Conservation (phyloP, 2,113 vertebrate genomes). For the Monopterus albus region DNA sequence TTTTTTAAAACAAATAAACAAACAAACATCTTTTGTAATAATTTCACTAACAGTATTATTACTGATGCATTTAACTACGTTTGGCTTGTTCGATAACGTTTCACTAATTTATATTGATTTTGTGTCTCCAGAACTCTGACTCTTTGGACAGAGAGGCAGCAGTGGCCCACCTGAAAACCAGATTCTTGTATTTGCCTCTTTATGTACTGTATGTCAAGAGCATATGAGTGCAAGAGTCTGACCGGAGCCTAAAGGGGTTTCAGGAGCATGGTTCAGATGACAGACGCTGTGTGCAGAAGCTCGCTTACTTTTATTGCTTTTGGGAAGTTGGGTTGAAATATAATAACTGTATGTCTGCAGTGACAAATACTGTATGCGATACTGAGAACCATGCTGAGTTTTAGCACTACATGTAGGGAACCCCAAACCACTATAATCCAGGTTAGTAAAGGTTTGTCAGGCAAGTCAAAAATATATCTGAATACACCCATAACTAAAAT, state of each 20-base stretch:
- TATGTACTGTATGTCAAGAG: constrained; percentile 51
- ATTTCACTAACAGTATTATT: too few species aligned
- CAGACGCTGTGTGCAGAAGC: constrained; percentile 3
- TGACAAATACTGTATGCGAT: constrained; percentile 23
- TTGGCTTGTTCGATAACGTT: too few species aligned
- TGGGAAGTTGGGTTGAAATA: constrained; percentile 44
- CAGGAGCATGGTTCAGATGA: constrained; percentile 19
- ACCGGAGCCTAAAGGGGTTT: constrained; percentile 9
- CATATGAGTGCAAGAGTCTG: constrained; percentile 36
- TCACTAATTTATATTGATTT: too few species aligned
- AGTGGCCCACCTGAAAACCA: not conserved
- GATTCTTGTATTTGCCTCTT: not conserved
- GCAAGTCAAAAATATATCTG: too few species aligned
- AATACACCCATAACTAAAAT: too few species aligned
- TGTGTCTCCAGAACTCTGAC: too few species aligned
- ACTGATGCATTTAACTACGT: too few species aligned
- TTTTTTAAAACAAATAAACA: too few species aligned
- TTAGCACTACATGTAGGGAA: not conserved
- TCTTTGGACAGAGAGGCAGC: not conserved
- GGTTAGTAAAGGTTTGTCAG: too few species aligned
- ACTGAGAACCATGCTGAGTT: not conserved
- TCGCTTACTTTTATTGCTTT: constrained; percentile 45
- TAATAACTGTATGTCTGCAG: constrained; percentile 15
- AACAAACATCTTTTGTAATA: too few species aligned
- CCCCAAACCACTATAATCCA: too few species aligned